phyloP scores from a whole-genome alignment of 2,113 vertebrate species.

The Indri indri region DNA sequence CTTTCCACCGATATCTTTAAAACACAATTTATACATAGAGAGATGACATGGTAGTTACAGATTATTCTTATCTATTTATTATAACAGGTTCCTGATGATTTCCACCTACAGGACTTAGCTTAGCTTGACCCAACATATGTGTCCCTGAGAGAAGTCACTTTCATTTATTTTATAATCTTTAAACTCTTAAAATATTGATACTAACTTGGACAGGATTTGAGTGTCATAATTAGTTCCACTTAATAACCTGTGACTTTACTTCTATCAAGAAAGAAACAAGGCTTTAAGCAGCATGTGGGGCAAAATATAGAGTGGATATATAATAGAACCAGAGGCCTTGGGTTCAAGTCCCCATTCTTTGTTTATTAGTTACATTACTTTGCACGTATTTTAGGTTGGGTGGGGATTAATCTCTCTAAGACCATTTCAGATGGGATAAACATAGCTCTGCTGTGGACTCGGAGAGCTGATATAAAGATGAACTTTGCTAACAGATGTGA shows the following conservation, averaged over 20 bases:
- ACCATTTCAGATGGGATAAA: not conserved
- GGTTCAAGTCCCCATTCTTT: not conserved
- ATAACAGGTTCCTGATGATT: not conserved
- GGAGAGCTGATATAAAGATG: not conserved
- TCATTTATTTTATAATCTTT: conserved; percentile 16
- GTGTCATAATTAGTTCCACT: not conserved
- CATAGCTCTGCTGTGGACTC: not conserved
- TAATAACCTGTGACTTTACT: not conserved
- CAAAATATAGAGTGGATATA: not conserved
- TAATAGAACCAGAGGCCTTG: not conserved
- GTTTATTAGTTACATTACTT: not conserved
- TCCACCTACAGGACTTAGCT: conserved; percentile 12
- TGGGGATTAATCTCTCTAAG: not conserved
- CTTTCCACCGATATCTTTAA: conserved; percentile 68
- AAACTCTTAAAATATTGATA: conserved; percentile 50
- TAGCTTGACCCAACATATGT: not conserved
- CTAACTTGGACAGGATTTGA: not conserved
- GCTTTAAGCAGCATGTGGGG: not conserved
- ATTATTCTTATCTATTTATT: conserved; percentile 48
- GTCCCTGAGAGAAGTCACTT: conserved; percentile 19
- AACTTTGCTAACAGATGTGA: not conserved
- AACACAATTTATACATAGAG: conserved; percentile 58
- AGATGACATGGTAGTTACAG: conserved; percentile 42
- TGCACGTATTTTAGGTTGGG: not conserved
- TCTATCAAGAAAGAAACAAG: conserved; percentile 9